Evolutionary conservation across 2,797 vertebrate genomes (phyloP), one percentile per base, ranked within the genome.

Genomic region (Hoplostethus mediterraneus): DNA sequence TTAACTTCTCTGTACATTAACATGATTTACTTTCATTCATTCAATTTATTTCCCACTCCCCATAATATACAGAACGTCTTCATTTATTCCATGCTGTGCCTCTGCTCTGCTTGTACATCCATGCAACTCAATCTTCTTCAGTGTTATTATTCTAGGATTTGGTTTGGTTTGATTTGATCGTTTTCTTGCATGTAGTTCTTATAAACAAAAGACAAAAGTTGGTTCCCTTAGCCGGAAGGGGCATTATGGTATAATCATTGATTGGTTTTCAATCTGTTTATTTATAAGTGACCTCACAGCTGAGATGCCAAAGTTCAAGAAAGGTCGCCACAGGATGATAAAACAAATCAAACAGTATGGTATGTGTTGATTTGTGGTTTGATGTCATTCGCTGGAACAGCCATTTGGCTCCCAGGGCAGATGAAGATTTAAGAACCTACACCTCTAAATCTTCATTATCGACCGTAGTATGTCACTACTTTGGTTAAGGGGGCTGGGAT

Each of bases 271-370:
- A 82, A 58, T 84, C 65, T 66, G 55, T 73, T 78, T 45, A 81
- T 68, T 70, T 69, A 81, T 74, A 77, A 76, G 80, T 86, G 81
- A 84, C 89, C 87, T 90, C 75, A 80, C 71, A 88, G 84, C 89
- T 89, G 87, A 83, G 81, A 91, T 89, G 92, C 91, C 90, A 93
- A 94, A 94, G 86, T 85, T 89, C 75, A 87, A 62, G 69, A 79
- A 80, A 72, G 63, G 31, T 82, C 60, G 62, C 16, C 30, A n/a
- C 60, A 42, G 25, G 59, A 75, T 61, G 68, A 73, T 63, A 9
- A 67, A 85, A 77, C 25, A 12, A 82, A 81, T 78, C 65, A 60
- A 36, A 75, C 60, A 48, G 63, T 63, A 56, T 70, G 65, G 21
- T 21, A 21, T 21, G 21, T 21, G 21, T 67, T 53, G 16, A 74